These are phyloP conservation scores for Prunella fulvescens DNA, from an alignment of 2,113 vertebrate species.

Conservation along the genomic window DNA sequence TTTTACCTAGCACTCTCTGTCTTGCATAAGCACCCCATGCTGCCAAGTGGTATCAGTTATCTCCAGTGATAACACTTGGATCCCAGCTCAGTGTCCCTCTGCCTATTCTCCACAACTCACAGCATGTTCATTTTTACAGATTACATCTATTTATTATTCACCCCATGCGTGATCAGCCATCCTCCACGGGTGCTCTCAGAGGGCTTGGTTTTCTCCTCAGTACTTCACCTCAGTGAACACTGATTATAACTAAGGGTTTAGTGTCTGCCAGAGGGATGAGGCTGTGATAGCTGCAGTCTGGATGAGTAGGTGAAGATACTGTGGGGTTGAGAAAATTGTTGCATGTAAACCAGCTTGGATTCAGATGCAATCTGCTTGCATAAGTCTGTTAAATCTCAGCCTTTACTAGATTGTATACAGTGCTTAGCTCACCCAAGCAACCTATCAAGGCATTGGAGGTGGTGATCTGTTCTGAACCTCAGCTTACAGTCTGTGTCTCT, in stretches of 20 bases:
- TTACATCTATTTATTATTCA: not conserved
- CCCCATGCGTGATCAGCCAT: not conserved
- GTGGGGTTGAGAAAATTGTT: not conserved
- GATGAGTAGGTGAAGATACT: not conserved
- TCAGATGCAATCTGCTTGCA: not conserved
- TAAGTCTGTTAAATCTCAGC: not conserved
- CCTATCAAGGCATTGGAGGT: not conserved
- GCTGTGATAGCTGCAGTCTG: not conserved
- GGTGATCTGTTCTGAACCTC: not conserved
- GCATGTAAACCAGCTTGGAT: not conserved
- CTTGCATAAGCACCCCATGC: not conserved
- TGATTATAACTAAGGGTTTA: not conserved
- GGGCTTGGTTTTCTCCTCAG: not conserved
- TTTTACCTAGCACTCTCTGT: not conserved
- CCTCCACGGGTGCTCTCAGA: not conserved
- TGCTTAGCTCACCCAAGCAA: not conserved
- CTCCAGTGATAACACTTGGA: not conserved
- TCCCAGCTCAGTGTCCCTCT: not conserved
- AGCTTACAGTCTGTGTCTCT: not conserved
- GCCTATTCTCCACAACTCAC: not conserved
- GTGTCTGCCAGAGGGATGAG: not conserved
- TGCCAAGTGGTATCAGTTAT: not conserved
- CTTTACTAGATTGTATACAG: not conserved
- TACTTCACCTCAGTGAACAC: not conserved
- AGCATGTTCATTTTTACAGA: not conserved